phyloP scores from a whole-genome alignment of 2,797 vertebrate species.

The Schizopygopsis malacanthus region DNA sequence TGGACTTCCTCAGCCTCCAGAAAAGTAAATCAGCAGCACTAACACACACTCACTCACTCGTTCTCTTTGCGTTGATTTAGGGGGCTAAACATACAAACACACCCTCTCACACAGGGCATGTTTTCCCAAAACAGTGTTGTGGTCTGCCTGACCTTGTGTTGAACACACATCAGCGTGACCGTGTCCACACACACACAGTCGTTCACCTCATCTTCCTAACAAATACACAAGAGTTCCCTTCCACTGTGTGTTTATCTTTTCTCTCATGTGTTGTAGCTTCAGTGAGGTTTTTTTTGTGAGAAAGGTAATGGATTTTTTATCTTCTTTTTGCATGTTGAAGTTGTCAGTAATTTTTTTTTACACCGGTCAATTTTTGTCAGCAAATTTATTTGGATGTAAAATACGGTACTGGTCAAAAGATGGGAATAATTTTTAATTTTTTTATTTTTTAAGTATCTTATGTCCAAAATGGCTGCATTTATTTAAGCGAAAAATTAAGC shows the following conservation, averaged over 20 bases:
- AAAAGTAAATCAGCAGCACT: not conserved
- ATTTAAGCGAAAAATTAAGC: too few relatives aligned
- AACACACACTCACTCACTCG: not conserved
- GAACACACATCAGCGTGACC: constrained; percentile 43
- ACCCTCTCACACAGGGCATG: constrained; percentile 32
- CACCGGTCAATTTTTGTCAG: not conserved
- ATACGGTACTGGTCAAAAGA: too few relatives aligned
- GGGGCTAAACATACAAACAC: constrained; percentile 47
- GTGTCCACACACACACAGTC: not conserved
- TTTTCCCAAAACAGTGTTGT: constrained; percentile 52
- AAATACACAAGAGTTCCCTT: constrained; percentile 30
- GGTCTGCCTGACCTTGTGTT: constrained; percentile 33
- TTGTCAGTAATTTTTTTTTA: not conserved
- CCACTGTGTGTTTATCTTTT: constrained; percentile 30
- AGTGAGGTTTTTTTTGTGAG: not conserved
- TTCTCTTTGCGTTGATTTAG: constrained; percentile 15
- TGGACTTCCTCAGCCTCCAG: constrained; percentile 10
- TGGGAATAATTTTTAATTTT: too few relatives aligned
- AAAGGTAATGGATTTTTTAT: not conserved
- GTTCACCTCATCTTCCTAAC: constrained; percentile 1
- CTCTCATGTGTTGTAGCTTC: not conserved
- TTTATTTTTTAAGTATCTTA: too few relatives aligned
- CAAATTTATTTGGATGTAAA: too few relatives aligned
- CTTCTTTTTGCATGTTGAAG: not conserved
- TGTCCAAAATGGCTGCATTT: too few relatives aligned